These are phyloP conservation scores for Bradypodion pumilum DNA, from an alignment of 2,797 vertebrate genomes.

Conservation along the genomic window DNA sequence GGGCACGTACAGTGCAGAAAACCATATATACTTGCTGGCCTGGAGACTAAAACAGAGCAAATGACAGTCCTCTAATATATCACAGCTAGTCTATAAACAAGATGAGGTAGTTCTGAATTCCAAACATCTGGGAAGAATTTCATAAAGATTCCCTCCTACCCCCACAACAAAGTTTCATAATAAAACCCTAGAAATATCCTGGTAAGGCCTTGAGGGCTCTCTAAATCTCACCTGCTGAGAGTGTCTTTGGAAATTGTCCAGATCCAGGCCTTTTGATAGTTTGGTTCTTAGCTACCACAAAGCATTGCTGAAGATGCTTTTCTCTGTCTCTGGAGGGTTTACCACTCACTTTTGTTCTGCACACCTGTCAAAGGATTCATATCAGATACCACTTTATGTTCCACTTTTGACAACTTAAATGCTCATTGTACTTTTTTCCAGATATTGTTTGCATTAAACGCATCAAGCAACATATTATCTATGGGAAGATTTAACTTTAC, in stretches of 20 bases:
- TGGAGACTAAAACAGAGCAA: not conserved
- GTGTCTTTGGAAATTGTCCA: conserved; percentile 12
- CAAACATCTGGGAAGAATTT: conserved; percentile 5
- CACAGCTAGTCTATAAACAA: not conserved
- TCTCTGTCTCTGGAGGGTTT: conserved; percentile 6
- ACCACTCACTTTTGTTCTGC: conserved; percentile 33
- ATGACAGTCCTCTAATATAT: not conserved
- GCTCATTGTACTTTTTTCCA: not conserved
- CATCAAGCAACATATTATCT: conserved; percentile 62
- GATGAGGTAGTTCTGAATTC: not conserved
- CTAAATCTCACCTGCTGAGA: not conserved
- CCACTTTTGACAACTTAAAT: not conserved
- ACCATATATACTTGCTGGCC: not conserved
- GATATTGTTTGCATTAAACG: conserved; percentile 51
- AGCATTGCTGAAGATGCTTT: not conserved
- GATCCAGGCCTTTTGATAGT: not conserved
- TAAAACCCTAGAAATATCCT: not conserved
- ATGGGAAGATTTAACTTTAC: conserved; percentile 59
- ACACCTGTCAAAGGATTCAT: conserved; percentile 15
- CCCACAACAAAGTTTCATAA: not conserved
- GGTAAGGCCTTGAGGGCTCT: not conserved
- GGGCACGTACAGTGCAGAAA: not conserved
- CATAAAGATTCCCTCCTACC: not conserved
- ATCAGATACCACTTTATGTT: not conserved
- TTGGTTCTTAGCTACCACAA: not conserved